Percentiles rank a stretch among this genome's conserved stretches.
Evolutionary conservation across 2,888 invertebrate species (phyloP).

Genomic region (Laothoe populi): DNA sequence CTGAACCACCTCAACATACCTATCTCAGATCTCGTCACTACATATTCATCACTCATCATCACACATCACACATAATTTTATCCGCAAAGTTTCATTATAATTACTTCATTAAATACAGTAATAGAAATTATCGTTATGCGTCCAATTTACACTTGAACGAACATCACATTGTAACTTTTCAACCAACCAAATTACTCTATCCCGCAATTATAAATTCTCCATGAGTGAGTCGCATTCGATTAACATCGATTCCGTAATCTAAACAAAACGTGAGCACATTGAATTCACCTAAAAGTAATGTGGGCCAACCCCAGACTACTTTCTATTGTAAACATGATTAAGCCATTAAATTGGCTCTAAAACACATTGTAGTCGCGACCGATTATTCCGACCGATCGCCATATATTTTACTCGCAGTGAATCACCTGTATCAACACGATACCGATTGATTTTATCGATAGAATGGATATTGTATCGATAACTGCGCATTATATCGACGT

Average conservation of each 20-base stretch:
- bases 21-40: too few relatives aligned
- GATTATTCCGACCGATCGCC: constrained; percentile 49
- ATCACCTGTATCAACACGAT: constrained; percentile 59
- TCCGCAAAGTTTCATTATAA: too few relatives aligned
- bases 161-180: neutral
- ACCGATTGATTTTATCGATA: constrained; percentile 71
- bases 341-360: constrained; percentile 67
- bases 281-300: constrained; percentile 29
- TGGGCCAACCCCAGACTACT: constrained; percentile 44
- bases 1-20: too few relatives aligned
- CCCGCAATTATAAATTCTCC: constrained; percentile 15
- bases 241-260: constrained; percentile 18
- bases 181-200: neutral
- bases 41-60: too few relatives aligned
- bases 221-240: constrained; percentile 14
- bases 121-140: too few relatives aligned
- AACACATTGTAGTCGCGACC: constrained; percentile 65
- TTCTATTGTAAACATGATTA: constrained; percentile 72
- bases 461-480: constrained; percentile 63
- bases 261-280: constrained; percentile 27
- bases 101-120: too few relatives aligned
- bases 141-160: too few relatives aligned
- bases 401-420: constrained; percentile 59
- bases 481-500: constrained; percentile 49
- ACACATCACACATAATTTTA: too few relatives aligned